Conservation (phyloP, 64 coral and sea anemone genomes). For the Montipora foliosa region DNA sequence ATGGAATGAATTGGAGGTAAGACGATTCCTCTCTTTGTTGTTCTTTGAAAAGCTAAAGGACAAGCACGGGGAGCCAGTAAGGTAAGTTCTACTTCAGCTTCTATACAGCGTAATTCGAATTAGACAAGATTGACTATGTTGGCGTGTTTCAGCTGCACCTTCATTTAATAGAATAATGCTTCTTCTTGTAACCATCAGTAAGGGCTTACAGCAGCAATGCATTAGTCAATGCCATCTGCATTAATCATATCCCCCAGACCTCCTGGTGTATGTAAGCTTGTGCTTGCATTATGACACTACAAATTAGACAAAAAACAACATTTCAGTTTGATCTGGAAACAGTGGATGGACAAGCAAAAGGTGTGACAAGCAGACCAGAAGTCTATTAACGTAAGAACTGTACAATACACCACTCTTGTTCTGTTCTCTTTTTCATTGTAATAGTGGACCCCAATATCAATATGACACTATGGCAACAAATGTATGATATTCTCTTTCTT, state of each 20-base stretch:
- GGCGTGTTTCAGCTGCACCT: neutral
- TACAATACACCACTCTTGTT: neutral
- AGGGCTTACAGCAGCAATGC: neutral
- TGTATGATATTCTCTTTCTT: neutral
- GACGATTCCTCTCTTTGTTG: neutral
- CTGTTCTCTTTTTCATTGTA: neutral
- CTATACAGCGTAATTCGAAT: neutral
- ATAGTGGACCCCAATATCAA: neutral
- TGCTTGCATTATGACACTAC: neutral
- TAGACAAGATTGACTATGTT: neutral
- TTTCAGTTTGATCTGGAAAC: neutral
- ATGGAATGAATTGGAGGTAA: neutral
- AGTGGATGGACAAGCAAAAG: slow-evolving; percentile 2
- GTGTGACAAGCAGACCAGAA: neutral
- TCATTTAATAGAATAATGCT: neutral
- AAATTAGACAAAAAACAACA: neutral
- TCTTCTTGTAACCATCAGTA: neutral
- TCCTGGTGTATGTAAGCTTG: neutral
- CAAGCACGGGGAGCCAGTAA: neutral
- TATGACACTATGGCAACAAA: neutral
- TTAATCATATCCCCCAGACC: neutral
- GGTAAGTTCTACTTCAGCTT: slow-evolving; percentile 2
- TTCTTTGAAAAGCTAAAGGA: slow-evolving; percentile 7
- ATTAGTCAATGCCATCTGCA: neutral
- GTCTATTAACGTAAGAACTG: neutral